Evolutionary conservation across 2,888 invertebrate species (phyloP), one percentile per base, ranked within the genome.

Genomic region (Melanchra persicariae): DNA sequence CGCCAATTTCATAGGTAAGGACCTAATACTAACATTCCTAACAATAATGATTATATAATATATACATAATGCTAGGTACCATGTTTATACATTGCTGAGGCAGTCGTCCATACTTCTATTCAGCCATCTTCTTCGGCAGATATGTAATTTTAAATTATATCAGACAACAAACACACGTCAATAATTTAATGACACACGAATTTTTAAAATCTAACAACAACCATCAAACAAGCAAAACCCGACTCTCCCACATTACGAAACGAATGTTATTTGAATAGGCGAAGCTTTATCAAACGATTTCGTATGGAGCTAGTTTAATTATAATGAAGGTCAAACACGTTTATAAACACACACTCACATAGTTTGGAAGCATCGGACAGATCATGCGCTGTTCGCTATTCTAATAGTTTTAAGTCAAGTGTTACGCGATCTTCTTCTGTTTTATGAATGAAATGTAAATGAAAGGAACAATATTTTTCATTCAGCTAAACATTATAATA

Each of bases 251-350:
- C 24, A 52, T 30, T 8, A 24, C 0, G 3, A 58, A 72, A 65
- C 26, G 49, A 37, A 17, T 15, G 22, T 19, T 51, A 64, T 73
- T 82, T 17, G 19, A 82, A 45, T 55, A 24, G 1, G 5, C 12
- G 12, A n/a, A 40, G 19, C 22, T 49, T 51, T 22, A 55, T 69
- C 60, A 26, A 64, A 52, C 15, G 43, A 40, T 51, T 57, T n/a
- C 49, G 17, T 64, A 1, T n/a, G 43, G n/a, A 45, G 24, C n/a
- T 22, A 43, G 58, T 51, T 68, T 52, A 70, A 40, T 62, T 55
- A 65, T 61, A 65, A 15, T 54, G 54, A 67, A 77, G 81, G 82
- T 40, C 78, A 61, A 22, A 37, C 8, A 12, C 64, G 72, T 59
- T 69, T 77, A 51, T 26, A 71, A 62, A 72, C 34, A 34, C 6